Evolutionary conservation across 2,888 invertebrate genomes (phyloP), one percentile per base, ranked within the genome.

Genomic region (Stenodera caucasica): DNA sequence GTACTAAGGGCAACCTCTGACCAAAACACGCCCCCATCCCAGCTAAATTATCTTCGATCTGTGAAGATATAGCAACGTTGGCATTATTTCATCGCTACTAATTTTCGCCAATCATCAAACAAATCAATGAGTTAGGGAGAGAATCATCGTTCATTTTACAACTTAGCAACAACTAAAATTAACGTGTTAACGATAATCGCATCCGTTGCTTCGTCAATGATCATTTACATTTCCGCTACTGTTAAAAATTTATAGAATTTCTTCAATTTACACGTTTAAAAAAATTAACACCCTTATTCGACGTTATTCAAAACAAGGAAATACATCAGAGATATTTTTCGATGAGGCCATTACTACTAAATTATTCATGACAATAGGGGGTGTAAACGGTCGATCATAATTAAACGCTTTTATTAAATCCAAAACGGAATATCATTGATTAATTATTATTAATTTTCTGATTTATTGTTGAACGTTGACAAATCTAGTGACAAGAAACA

Each of bases 1-100:
- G 78, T 78, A 77, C 77, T 77, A 73, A 64, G 72, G 45, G 45
- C 70, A 76, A 76, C 76, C 76, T 76, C 74, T 75, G 74, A 72
- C 74, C 74, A 66, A 59, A 70, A 64, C 67, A 74, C 76, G 74
- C 77, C 77, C 65, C 65, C 55, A 64, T 57, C 62, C 69, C n/a
- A 70, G 71, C 53, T 57, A 45, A 21, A 45, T 45, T 45, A 45
- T 45, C 45, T 11, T 45, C 21, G 45, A 45, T 12, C 21, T 12
- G 9, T 7, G 15, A 40, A 15, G 9, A 18, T 40, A 40, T 40
- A 40, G 37, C 37, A 11, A 21, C 21, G 45, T 45, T 45, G 11
- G 45, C 66, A 64, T 53, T 61, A 59, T 61, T 50, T 51, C 63
- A 55, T 32, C 53, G 52, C 53, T 49, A 60, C 60, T 56, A 65